Conservation (phyloP, 2,888 invertebrate species). For the Xestobium rufovillosum region DNA sequence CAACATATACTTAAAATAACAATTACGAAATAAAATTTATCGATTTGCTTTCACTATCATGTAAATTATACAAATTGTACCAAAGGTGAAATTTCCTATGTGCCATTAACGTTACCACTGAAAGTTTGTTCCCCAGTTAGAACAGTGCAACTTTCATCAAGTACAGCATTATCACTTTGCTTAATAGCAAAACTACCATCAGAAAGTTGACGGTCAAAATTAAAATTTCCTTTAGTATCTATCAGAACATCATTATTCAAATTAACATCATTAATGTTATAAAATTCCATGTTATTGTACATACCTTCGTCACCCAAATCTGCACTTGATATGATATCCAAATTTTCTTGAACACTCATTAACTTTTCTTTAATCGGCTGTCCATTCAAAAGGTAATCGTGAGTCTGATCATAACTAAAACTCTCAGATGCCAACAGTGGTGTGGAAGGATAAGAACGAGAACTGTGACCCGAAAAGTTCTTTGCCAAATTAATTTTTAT, state of each 20-base stretch:
- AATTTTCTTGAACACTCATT: slow-evolving; percentile 11
- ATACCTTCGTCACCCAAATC: slow-evolving; percentile 20
- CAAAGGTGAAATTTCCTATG: too few relatives aligned
- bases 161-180: slow-evolving; percentile 21
- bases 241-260: slow-evolving; percentile 21
- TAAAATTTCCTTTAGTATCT: slow-evolving; percentile 25
- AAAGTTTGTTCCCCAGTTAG: too few relatives aligned
- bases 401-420: slow-evolving; percentile 36
- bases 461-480: slow-evolving; percentile 39
- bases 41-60: too few relatives aligned
- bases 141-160: slow-evolving; percentile 21
- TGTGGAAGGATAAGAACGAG: slow-evolving; percentile 72
- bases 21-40: too few relatives aligned
- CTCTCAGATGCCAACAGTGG: slow-evolving; percentile 48
- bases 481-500: slow-evolving; percentile 41
- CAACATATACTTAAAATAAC: too few relatives aligned
- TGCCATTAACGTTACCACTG: too few relatives aligned
- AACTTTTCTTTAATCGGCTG: slow-evolving; percentile 36
- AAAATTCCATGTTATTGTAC: slow-evolving; percentile 20
- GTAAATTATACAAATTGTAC: too few relatives aligned
- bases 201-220: slow-evolving; percentile 20
- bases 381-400: slow-evolving; percentile 41
- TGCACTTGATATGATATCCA: slow-evolving; percentile 15
- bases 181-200: slow-evolving; percentile 24
- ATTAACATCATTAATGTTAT: slow-evolving; percentile 20